Percentiles rank a stretch among this genome's conserved stretches.
Evolutionary conservation across 2,113 vertebrate species (phyloP).

Genomic region (Paracanthobrama guichenoti): DNA sequence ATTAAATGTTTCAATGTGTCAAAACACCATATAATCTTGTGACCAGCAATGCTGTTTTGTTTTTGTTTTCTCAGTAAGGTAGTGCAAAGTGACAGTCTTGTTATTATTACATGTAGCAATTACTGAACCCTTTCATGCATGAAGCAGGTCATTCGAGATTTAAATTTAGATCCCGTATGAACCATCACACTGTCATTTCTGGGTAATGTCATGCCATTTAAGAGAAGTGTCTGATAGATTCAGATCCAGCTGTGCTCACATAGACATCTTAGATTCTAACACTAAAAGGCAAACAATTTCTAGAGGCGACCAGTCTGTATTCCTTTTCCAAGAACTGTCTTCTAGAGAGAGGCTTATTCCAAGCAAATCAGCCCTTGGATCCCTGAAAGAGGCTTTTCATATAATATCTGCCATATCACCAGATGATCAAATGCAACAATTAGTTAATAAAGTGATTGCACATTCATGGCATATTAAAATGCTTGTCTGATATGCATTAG

Average conservation of each 20-base stretch:
- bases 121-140: neutral
- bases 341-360: neutral
- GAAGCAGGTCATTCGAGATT: neutral
- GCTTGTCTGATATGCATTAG: neutral
- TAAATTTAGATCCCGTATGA: neutral
- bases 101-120: neutral
- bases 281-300: conserved; percentile 11
- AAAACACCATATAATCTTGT: neutral
- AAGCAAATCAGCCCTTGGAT: neutral
- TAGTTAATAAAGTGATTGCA: no score
- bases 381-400: neutral
- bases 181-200: neutral
- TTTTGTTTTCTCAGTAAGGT: neutral
- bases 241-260: conserved; percentile 11
- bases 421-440: neutral
- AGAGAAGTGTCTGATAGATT: neutral
- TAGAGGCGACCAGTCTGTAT: neutral
- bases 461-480: neutral
- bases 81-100: neutral
- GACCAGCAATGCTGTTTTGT: neutral
- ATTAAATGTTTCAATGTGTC: neutral
- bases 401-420: neutral
- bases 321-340: conserved; percentile 24
- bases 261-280: neutral
- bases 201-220: neutral